phyloP scores from a whole-genome alignment of 2,888 invertebrate genomes.

The Griposia aprilina region DNA sequence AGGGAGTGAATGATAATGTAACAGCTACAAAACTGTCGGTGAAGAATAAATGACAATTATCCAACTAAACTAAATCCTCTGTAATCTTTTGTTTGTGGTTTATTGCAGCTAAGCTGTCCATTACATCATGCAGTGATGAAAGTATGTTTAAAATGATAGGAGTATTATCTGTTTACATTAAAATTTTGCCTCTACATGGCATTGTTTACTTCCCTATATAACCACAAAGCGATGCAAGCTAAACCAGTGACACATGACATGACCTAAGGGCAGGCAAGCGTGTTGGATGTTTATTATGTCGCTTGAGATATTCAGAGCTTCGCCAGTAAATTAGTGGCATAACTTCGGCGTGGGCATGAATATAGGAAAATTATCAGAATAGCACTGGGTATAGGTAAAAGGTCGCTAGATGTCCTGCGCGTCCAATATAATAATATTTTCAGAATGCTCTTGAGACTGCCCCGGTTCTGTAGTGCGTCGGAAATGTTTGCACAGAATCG shows the following conservation, averaged over 20 bases:
- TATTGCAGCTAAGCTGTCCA: neutral
- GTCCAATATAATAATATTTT: too few relatives aligned
- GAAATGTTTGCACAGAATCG: too few relatives aligned
- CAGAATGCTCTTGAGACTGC: too few relatives aligned
- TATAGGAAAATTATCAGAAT: neutral
- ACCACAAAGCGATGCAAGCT: neutral
- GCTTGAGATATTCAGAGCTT: neutral
- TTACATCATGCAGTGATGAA: neutral
- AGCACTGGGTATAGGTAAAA: neutral
- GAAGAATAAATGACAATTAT: too few relatives aligned
- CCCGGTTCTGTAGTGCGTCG: too few relatives aligned
- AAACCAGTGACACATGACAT: constrained; percentile 27
- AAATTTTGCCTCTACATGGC: neutral
- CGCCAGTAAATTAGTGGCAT: neutral
- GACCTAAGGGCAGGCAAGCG: constrained; percentile 25
- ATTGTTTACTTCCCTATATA: constrained; percentile 9
- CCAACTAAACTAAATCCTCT: neutral
- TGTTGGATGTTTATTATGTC: neutral
- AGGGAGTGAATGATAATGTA: neutral
- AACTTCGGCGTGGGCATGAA: neutral
- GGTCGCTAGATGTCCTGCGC: too few relatives aligned
- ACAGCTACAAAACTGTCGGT: neutral
- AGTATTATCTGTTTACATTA: neutral
- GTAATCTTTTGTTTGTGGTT: neutral
- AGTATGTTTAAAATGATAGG: neutral